A percentile compares a stretch with the other conserved stretches of the same genome.
Conservation (phyloP, 2,888 invertebrate genomes). For the Helleia helle region DNA sequence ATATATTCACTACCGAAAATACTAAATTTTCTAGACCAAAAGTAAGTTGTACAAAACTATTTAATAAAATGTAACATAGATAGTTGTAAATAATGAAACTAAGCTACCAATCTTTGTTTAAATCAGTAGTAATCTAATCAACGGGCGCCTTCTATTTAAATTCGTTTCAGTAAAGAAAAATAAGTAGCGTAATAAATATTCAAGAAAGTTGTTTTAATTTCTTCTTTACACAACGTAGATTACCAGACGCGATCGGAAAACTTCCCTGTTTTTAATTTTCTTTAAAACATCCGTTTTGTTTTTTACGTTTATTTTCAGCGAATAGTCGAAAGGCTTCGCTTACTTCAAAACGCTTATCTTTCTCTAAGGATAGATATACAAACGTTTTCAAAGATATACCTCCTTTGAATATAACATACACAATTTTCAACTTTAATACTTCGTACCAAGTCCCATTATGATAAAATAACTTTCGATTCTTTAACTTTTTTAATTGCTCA, state of each 20-base stretch:
- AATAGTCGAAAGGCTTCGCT: slow-evolving; percentile 64
- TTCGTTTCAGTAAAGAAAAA: slow-evolving; percentile 46
- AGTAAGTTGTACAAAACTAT: too few species aligned
- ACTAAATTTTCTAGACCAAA: too few species aligned
- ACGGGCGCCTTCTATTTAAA: slow-evolving; percentile 29
- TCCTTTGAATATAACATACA: slow-evolving; percentile 7
- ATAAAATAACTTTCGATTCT: slow-evolving; percentile 32
- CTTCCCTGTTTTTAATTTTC: slow-evolving; percentile 73
- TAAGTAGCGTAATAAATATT: slow-evolving; percentile 71
- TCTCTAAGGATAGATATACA: slow-evolving; percentile 41
- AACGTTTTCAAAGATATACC: slow-evolving; percentile 10
- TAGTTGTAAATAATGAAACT: slow-evolving; percentile 6
- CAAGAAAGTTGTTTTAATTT: slow-evolving; percentile 71
- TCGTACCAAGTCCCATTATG: slow-evolving; percentile 41
- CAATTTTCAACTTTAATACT: slow-evolving; percentile 43
- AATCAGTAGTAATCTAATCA: slow-evolving; percentile 18
- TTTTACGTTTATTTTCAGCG: slow-evolving; percentile 61
- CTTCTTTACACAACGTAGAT: slow-evolving; percentile 69
- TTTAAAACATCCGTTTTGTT: slow-evolving; percentile 66
- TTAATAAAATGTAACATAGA: background rate
- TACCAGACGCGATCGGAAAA: slow-evolving; percentile 65
- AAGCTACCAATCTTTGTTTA: slow-evolving; percentile 11
- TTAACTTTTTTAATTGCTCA: slow-evolving; percentile 57
- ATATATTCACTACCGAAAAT: too few species aligned
- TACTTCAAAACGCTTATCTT: slow-evolving; percentile 59